These are phyloP conservation scores for Labeo rohita DNA, from an alignment of 2,113 vertebrate genomes.

Conservation along the genomic window DNA sequence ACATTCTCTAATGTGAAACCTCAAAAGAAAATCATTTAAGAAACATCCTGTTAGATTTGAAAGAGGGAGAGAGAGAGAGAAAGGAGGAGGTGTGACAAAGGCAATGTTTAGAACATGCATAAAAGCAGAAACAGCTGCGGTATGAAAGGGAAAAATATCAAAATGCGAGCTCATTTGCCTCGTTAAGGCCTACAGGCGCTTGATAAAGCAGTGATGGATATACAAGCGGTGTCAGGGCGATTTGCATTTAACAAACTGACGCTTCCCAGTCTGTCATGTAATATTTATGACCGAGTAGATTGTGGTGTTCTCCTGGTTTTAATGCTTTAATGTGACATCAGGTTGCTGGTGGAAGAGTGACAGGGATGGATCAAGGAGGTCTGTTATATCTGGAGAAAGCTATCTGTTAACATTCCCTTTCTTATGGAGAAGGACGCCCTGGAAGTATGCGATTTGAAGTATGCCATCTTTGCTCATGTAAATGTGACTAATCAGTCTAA, in stretches of 20 bases:
- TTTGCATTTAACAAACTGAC: slow-evolving; percentile 79
- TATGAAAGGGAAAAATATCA: slow-evolving; percentile 66
- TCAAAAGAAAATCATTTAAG: slow-evolving; percentile 30
- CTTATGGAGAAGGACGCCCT: not conserved
- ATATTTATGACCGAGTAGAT: slow-evolving; percentile 71
- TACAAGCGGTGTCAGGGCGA: slow-evolving; percentile 67
- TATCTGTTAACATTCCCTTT: not conserved
- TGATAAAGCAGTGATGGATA: slow-evolving; percentile 78
- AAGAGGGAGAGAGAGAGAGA: slow-evolving; percentile 16
- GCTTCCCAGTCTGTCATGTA: slow-evolving; percentile 76
- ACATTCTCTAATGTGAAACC: slow-evolving; percentile 13
- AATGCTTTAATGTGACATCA: slow-evolving; percentile 70
- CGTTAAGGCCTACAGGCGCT: slow-evolving; percentile 72
- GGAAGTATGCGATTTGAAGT: not conserved
- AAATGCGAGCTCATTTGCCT: slow-evolving; percentile 70
- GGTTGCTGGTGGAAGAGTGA: slow-evolving; percentile 54
- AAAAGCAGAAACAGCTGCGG: slow-evolving; percentile 66
- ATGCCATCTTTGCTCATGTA: slow-evolving; percentile 3
- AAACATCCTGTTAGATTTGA: slow-evolving; percentile 34
- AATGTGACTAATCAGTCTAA: not conserved
- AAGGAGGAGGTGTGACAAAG: slow-evolving; percentile 29
- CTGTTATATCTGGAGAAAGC: slow-evolving; percentile 6
- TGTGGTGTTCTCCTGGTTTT: slow-evolving; percentile 61
- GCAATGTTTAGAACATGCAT: slow-evolving; percentile 49
- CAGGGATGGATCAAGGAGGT: slow-evolving; percentile 20